These are phyloP conservation scores for Dromococcyx pavoninus DNA, from an alignment of 2,797 vertebrate species.

Conservation along the genomic window DNA sequence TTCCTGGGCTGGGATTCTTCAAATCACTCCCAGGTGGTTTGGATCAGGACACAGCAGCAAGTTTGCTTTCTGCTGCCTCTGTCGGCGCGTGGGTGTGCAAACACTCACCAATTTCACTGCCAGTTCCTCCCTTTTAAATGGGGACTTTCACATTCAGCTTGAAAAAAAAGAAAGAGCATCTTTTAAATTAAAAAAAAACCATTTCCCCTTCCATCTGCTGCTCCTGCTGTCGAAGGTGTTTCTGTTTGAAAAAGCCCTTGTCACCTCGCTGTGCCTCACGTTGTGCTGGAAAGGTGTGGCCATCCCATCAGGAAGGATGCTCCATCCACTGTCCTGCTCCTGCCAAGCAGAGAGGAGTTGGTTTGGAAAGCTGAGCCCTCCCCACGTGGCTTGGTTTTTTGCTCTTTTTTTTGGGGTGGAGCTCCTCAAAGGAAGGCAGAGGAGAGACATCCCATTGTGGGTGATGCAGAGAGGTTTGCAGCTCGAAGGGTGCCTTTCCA, in stretches of 20 bases:
- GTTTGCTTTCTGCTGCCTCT: constrained; percentile 69
- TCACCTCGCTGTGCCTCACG: not conserved
- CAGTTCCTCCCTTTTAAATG: constrained; percentile 61
- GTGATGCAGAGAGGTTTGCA: fast-evolving
- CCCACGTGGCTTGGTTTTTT: not conserved
- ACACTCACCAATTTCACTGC: constrained; percentile 54
- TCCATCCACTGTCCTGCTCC: not conserved
- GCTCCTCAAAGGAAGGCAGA: not conserved
- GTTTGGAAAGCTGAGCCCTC: not conserved
- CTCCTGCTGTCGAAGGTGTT: not conserved
- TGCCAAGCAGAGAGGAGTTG: not conserved
- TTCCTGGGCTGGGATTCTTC: not conserved
- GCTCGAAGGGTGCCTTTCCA: not conserved
- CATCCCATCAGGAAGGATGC: not conserved
- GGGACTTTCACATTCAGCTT: constrained; percentile 74
- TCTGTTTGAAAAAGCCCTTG: constrained; percentile 35
- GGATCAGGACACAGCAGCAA: constrained; percentile 67
- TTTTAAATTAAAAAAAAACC: constrained; percentile 60
- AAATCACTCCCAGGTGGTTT: constrained; percentile 58
- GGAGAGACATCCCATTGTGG: not conserved
- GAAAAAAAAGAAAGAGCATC: not conserved
- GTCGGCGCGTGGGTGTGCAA: constrained; percentile 60
- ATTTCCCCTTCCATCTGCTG: constrained; percentile 42
- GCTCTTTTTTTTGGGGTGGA: not conserved
- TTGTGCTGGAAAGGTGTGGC: fast-evolving